A percentile compares a stretch with the other conserved stretches of the same genome.
Evolutionary conservation across 2,888 invertebrate genomes (phyloP).

Genomic region (Corythucha ciliata): DNA sequence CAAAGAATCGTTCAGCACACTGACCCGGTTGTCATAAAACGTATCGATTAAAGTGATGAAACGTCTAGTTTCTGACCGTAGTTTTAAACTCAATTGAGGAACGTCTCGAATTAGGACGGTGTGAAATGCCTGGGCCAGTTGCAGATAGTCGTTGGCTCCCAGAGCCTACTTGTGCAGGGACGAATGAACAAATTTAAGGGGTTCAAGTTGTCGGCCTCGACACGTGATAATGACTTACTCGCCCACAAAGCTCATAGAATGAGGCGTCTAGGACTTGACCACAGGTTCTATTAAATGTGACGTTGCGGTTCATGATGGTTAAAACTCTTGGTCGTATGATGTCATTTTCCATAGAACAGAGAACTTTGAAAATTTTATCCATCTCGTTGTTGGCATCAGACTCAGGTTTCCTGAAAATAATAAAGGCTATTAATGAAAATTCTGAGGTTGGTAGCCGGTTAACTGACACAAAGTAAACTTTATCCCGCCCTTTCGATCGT

Average conservation of each 20-base stretch:
- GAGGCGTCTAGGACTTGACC: slow-evolving; percentile 81
- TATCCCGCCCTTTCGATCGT: slow-evolving; percentile 53
- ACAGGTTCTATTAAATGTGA: slow-evolving; percentile 80
- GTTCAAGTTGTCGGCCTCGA: no score
- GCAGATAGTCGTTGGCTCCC: slow-evolving; percentile 90
- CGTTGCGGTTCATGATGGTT: slow-evolving; percentile 79
- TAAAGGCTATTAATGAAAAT: not conserved
- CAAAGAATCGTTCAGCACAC: slow-evolving; percentile 40
- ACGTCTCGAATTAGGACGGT: slow-evolving; percentile 85
- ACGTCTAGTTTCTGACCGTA: slow-evolving; percentile 79
- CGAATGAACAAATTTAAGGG: not conserved
- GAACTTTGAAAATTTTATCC: slow-evolving; percentile 75
- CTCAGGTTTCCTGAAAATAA: slow-evolving; percentile 41
- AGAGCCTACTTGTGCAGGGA: slow-evolving; percentile 67
- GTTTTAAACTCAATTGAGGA: slow-evolving; percentile 67
- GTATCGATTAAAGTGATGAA: slow-evolving; percentile 97
- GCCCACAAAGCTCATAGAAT: slow-evolving; percentile 83
- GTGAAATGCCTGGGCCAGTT: slow-evolving; percentile 87
- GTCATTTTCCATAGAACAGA: slow-evolving; percentile 84
- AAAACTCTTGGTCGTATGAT: slow-evolving; percentile 73
- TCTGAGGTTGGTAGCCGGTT: not conserved
- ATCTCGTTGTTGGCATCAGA: slow-evolving; percentile 51
- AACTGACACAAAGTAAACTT: slow-evolving; percentile 73
- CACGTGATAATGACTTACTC: slow-evolving; percentile 48
- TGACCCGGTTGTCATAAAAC: slow-evolving; percentile 84